Evolutionary conservation across 2,113 vertebrate species (phyloP).

Genomic region (Xiphias gladius): DNA sequence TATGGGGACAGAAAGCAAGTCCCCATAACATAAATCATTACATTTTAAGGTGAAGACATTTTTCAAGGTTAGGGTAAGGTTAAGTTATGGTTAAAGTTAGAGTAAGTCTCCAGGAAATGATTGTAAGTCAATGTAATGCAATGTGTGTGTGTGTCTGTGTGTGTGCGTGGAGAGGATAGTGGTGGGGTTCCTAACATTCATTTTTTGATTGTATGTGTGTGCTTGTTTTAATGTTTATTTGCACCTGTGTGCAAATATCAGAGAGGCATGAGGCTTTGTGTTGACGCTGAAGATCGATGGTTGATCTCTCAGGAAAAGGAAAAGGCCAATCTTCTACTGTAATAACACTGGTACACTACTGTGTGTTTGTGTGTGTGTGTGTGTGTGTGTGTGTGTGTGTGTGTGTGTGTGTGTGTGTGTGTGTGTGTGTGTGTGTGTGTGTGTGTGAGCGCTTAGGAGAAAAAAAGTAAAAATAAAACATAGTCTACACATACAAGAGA

Average conservation of each 20-base stretch:
- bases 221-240: constrained; percentile 64
- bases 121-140: too few species aligned
- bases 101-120: too few species aligned
- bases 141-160: neutral
- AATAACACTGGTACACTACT: constrained; percentile 63
- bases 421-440: neutral
- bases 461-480: constrained; percentile 23
- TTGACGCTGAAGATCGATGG: constrained; percentile 78
- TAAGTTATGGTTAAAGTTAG: too few species aligned
- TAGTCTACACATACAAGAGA: neutral
- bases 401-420: neutral
- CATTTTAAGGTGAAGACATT: too few species aligned
- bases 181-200: constrained; percentile 6
- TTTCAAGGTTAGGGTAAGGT: too few species aligned
- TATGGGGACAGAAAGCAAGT: too few species aligned
- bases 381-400: neutral
- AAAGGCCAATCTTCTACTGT: constrained; percentile 76
- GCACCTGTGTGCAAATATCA: constrained; percentile 73
- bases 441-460: neutral
- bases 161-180: neutral
- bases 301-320: constrained; percentile 67
- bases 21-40: too few species aligned
- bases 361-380: neutral
- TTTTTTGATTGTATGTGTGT: constrained; percentile 28
- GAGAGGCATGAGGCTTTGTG: constrained; percentile 51